Evolutionary conservation across 2,797 vertebrate species (phyloP).

Genomic region (Etheostoma perlongum): DNA sequence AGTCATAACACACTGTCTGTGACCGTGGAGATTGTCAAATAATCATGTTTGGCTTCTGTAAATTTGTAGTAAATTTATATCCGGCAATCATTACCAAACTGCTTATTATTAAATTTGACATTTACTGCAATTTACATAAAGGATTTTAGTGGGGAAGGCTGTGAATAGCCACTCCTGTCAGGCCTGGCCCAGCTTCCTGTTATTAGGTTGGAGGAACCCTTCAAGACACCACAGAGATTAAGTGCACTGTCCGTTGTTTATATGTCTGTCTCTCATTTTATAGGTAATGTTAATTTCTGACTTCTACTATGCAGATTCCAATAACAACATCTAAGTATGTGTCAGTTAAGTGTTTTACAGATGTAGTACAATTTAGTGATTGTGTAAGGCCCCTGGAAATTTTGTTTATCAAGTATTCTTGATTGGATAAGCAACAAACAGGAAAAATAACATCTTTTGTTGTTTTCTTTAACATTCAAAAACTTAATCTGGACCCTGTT

Average conservation of each 20-base stretch:
- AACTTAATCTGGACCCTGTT: too few species aligned
- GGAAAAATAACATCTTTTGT: too few species aligned
- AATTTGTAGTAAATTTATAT: slow-evolving; percentile 3
- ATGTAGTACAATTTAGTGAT: background rate
- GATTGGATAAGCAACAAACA: too few species aligned
- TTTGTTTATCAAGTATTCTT: background rate
- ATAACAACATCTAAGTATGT: background rate
- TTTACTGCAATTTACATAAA: background rate
- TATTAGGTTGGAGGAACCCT: background rate
- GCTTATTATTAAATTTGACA: slow-evolving; percentile 23
- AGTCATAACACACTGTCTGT: background rate
- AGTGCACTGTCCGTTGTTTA: background rate
- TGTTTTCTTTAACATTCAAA: too few species aligned
- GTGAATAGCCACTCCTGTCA: background rate
- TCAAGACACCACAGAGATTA: background rate
- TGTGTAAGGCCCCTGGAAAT: background rate
- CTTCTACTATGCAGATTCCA: background rate
- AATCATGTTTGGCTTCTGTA: slow-evolving; percentile 13
- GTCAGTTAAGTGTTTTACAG: background rate
- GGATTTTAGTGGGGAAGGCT: background rate
- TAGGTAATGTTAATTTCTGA: background rate
- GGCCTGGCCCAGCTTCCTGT: background rate
- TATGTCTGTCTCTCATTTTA: background rate
- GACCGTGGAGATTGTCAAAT: slow-evolving; percentile 11
- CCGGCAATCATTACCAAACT: slow-evolving; percentile 17